Conservation (phyloP, 2,113 vertebrate genomes). For the Pedionomus torquatus region DNA sequence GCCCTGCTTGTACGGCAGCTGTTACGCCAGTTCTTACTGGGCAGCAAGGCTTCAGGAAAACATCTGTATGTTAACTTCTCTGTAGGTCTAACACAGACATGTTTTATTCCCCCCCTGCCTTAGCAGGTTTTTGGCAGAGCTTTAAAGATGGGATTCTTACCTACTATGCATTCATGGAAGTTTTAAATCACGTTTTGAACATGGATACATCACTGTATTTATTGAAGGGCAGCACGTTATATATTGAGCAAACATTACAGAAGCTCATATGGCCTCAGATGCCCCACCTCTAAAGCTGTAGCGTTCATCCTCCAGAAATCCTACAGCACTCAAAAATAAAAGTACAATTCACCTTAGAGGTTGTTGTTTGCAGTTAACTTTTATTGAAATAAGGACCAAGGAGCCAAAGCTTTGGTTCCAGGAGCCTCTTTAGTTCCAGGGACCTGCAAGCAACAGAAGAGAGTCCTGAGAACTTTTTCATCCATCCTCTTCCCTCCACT, state of each 20-base stretch:
- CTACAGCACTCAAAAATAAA: neutral
- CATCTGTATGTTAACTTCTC: neutral
- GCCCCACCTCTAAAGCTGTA: neutral
- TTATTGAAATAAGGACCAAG: conserved; percentile 3
- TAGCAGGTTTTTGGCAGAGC: neutral
- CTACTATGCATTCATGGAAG: neutral
- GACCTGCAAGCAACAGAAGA: conserved; percentile 33
- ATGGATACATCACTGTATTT: neutral
- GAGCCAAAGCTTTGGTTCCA: neutral
- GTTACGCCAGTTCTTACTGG: too few species aligned
- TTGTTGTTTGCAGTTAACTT: neutral
- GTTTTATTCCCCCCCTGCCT: neutral
- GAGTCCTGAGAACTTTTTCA: neutral
- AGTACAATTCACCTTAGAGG: neutral
- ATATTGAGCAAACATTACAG: neutral
- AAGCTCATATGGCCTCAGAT: neutral
- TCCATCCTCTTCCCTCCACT: rapidly evolving
- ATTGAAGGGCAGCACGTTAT: too few species aligned
- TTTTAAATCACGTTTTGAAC: neutral
- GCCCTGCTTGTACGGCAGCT: neutral
- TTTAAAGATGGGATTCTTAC: neutral
- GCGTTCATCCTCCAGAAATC: neutral
- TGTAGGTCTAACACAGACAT: neutral
- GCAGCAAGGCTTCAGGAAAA: neutral
- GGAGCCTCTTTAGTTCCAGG: neutral